A percentile compares a stretch with the other conserved stretches of the same genome.
Conservation (phyloP, 1,140 invertebrate species). For the Maconellicoccus hirsutus region DNA sequence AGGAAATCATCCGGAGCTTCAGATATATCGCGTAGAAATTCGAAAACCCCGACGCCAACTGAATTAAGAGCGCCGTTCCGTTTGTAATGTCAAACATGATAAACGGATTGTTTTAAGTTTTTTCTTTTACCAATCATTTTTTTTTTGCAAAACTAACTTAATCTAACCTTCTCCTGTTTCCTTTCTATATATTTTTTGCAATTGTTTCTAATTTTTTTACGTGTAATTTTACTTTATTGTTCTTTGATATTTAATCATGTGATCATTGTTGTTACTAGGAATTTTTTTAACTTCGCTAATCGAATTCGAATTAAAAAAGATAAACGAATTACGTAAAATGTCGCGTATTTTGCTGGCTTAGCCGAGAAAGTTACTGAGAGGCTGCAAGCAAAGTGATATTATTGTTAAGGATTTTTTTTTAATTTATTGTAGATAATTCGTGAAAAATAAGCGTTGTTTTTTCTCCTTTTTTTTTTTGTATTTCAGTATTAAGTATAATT, state of each 20-base stretch:
- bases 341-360: not conserved
- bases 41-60: conserved; percentile 39
- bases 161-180: conserved; percentile 18
- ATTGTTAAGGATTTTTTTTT: conserved; percentile 10
- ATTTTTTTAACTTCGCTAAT: conserved; percentile 15
- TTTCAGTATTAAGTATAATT: not conserved
- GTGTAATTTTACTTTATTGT: not conserved
- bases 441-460: conserved; percentile 7
- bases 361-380: not conserved
- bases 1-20: conserved; percentile 54
- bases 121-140: not conserved
- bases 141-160: conserved; percentile 9
- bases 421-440: not conserved
- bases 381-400: conserved; percentile 2
- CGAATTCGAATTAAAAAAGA: not conserved
- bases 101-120: not conserved
- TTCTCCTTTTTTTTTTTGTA: not conserved
- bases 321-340: not conserved
- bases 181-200: not conserved
- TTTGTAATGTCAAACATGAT: conserved; percentile 37
- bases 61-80: conserved; percentile 51
- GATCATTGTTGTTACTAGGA: conserved; percentile 22
- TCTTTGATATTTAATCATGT: conserved; percentile 23
- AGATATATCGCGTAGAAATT: conserved; percentile 34
- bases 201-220: conserved; percentile 14